Conservation (phyloP, 2,888 invertebrate genomes). For the Cerastis leucographa region DNA sequence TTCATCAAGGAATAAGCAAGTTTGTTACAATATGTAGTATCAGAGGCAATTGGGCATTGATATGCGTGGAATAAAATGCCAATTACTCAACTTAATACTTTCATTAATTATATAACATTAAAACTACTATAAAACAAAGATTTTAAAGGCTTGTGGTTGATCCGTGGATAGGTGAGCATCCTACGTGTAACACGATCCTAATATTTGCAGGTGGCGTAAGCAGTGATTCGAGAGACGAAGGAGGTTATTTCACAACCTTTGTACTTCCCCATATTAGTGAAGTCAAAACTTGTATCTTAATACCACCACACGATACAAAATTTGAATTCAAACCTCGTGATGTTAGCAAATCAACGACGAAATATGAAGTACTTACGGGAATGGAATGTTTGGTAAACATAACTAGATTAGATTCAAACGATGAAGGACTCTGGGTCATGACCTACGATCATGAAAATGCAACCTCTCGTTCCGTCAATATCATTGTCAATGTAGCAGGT, state of each 20-base stretch:
- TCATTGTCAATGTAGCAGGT: slow-evolving; percentile 36
- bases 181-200: background rate
- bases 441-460: slow-evolving; percentile 19
- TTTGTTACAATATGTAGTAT: too few species aligned
- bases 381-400: slow-evolving; percentile 23
- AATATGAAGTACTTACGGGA: slow-evolving; percentile 8
- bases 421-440: slow-evolving; percentile 48
- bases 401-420: slow-evolving; percentile 22
- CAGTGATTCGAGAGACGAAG: background rate
- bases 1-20: too few species aligned
- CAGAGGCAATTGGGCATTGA: slow-evolving; percentile 13
- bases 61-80: background rate
- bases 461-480: background rate
- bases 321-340: slow-evolving; percentile 28
- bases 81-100: background rate
- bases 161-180: background rate
- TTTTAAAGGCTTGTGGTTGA: background rate
- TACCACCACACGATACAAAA: slow-evolving; percentile 11
- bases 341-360: background rate
- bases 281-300: slow-evolving; percentile 23
- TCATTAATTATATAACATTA: too few species aligned
- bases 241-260: slow-evolving; percentile 1
- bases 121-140: too few species aligned
- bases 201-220: slow-evolving; percentile 29
- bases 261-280: background rate